phyloP scores from a whole-genome alignment of 2,113 vertebrate species.

The Hippocampus abdominalis region DNA sequence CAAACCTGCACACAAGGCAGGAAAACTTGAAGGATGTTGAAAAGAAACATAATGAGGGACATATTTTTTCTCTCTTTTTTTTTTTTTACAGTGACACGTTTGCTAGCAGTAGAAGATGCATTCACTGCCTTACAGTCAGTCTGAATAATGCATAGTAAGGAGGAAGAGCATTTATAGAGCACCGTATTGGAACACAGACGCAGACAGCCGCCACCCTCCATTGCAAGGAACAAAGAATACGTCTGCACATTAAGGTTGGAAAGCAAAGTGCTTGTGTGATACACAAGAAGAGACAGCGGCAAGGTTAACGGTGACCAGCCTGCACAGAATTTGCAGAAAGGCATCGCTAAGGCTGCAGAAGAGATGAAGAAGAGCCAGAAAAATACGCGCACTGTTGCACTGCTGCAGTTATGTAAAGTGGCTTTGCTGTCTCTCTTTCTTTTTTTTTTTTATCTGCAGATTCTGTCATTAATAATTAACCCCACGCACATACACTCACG shows the following conservation, averaged over 20 bases:
- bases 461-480: conserved; percentile 77
- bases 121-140: conserved; percentile 42
- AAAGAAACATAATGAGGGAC: conserved; percentile 21
- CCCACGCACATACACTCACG: conserved; percentile 11
- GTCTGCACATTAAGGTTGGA: conserved; percentile 31
- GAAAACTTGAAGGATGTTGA: conserved; percentile 3
- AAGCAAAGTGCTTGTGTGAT: conserved; percentile 38
- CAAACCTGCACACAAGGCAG: conserved; percentile 69
- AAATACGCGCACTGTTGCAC: conserved; percentile 54
- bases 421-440: conserved; percentile 63
- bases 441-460: conserved; percentile 73
- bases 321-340: conserved; percentile 15
- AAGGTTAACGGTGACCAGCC: conserved; percentile 20
- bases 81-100: conserved; percentile 40
- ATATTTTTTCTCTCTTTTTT: conserved; percentile 13
- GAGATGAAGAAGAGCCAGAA: conserved; percentile 29
- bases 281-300: conserved; percentile 18
- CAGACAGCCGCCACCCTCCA: conserved; percentile 21
- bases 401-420: conserved; percentile 72
- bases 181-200: conserved; percentile 35
- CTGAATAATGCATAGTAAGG: conserved; percentile 62
- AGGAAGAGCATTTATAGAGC: conserved; percentile 39
- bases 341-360: conserved; percentile 17
- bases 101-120: conserved; percentile 34
- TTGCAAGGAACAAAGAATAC: conserved; percentile 32